Evolutionary conservation across 2,888 invertebrate genomes (phyloP), one percentile per base, ranked within the genome.

Genomic region (Tenthredo amoena): DNA sequence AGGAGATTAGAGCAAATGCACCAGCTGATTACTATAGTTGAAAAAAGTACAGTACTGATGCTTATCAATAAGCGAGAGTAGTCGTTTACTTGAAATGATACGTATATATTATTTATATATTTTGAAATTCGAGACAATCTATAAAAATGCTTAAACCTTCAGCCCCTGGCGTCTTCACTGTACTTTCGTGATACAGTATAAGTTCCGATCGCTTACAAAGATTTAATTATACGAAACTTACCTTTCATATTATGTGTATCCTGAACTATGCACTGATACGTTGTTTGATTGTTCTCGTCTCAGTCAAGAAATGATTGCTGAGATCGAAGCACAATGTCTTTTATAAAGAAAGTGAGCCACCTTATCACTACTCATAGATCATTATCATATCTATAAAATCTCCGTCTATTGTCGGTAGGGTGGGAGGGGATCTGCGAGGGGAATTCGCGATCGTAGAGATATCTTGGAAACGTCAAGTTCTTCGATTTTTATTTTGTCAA

Each of bases 281-380:
- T 12, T 43, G 31, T 37, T 34, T 37, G 43, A 62, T 65, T 65
- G 26, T 12, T 47, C 55, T 21, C 21, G 5, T n/a, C 37, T 34
- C 15, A 81, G 15, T 21, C 10, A 62, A 26, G 40, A 81, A 81
- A 65, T 81, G 43, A 62, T 81, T n/a, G 40, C n/a, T 62, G 65
- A 81, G 37, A 21, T 40, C 12, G 15, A 43, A 37, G 21, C 40
- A 4, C 43, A 58, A 40, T 43, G 86, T 85, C 88, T 88, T 87
- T 89, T 90, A 89, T 90, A 89, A 88, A 89, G 87, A 86, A 86
- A 83, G 37, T 15, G 7, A 62, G 74, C 72, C 43, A 40, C 85
- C 87, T 89, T 90, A 90, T 90, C 90, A 85, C 86, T 86, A 85
- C 87, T 87, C 87, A 87, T 84, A 85, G 81, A 87, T 79, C 81